phyloP scores from a whole-genome alignment of 1,140 invertebrate genomes.

The Caenorhabditis briggsae region DNA sequence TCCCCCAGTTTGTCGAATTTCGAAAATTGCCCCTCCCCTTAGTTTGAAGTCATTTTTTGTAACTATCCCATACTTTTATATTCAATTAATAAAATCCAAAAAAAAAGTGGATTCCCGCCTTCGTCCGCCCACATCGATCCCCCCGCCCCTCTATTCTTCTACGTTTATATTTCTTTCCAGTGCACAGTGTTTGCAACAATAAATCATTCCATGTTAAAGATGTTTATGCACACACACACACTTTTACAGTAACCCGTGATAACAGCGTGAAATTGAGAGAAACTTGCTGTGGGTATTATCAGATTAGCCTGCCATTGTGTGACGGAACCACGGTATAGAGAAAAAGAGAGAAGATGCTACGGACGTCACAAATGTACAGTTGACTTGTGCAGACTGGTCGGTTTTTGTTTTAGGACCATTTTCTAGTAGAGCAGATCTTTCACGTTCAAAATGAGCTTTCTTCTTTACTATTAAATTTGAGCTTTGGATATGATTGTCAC shows the following conservation, averaged over 20 bases:
- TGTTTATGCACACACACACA: neutral
- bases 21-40: too few relatives aligned
- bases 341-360: neutral
- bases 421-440: neutral
- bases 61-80: neutral
- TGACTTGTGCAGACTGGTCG: neutral
- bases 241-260: slow-evolving; percentile 1
- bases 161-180: neutral
- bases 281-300: neutral
- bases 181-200: slow-evolving; percentile 27
- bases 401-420: too few relatives aligned
- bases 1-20: too few relatives aligned
- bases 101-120: too few relatives aligned
- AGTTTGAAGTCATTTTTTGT: too few relatives aligned
- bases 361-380: neutral
- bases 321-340: neutral
- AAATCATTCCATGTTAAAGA: neutral
- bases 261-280: neutral
- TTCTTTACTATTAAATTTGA: too few relatives aligned
- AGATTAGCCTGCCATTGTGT: neutral
- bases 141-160: neutral
- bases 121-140: neutral
- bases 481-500: too few relatives aligned
- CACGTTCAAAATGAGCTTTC: neutral
- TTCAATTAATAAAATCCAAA: neutral